phyloP scores from a whole-genome alignment of 2,797 vertebrate species.

The Carcharodon carcharias region DNA sequence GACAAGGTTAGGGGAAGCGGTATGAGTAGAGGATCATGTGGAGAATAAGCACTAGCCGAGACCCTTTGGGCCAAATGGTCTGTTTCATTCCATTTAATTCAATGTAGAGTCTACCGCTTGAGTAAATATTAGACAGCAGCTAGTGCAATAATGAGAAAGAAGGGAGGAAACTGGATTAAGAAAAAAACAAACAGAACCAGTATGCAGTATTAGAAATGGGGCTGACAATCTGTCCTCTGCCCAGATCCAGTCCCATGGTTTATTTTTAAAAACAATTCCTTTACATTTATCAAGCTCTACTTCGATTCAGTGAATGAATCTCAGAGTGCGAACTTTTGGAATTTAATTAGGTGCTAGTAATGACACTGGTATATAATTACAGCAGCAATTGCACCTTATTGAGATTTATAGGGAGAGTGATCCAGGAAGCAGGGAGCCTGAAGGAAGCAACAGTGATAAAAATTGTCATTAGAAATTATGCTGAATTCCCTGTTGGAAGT shows the following conservation, averaged over 20 bases:
- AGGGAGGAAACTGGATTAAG: background rate
- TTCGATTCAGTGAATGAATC: too few relatives aligned
- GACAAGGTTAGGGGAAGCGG: background rate
- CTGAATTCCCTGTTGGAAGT: background rate
- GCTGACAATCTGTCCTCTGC: background rate
- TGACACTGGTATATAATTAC: conserved; percentile 14
- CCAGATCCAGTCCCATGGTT: background rate
- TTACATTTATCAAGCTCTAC: background rate
- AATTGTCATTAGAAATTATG: conserved; percentile 25
- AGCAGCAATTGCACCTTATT: background rate
- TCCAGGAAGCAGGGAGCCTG: background rate
- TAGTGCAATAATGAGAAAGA: background rate
- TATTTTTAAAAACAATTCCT: background rate
- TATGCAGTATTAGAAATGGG: background rate
- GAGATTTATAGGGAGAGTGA: conserved; percentile 25
- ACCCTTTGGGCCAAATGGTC: background rate
- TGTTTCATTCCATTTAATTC: background rate
- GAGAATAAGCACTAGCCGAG: background rate
- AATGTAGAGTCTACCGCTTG: too few relatives aligned
- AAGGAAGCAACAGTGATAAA: conserved; percentile 11
- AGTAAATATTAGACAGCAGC: background rate
- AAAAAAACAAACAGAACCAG: background rate
- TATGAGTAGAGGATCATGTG: background rate
- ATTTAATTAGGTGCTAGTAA: conserved; percentile 24
- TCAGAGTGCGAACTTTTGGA: background rate